A percentile compares a stretch with the other conserved stretches of the same genome.
Conservation (phyloP, 2,113 vertebrate species). For the Cardinalis cardinalis region DNA sequence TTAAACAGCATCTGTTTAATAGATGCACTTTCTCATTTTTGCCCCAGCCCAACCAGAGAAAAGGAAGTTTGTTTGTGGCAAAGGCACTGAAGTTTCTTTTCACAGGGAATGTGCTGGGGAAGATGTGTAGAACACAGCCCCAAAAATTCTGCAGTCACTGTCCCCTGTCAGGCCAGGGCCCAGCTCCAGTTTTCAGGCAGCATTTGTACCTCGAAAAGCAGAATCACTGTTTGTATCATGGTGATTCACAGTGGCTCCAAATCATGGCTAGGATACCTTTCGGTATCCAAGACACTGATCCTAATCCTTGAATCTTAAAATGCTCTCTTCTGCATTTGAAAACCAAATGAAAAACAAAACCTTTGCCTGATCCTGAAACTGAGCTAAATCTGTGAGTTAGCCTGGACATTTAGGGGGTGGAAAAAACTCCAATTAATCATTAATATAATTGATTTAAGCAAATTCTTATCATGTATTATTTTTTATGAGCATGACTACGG, state of each 20-base stretch:
- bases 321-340: too few species aligned
- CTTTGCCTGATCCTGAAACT: neutral
- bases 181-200: neutral
- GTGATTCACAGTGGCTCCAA: neutral
- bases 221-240: neutral
- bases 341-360: too few species aligned
- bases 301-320: neutral
- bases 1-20: neutral
- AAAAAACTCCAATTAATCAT: rapidly evolving
- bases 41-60: neutral
- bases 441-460: neutral
- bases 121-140: rapidly evolving
- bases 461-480: neutral
- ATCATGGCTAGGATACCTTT: neutral
- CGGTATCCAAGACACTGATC: neutral
- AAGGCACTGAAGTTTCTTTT: neutral
- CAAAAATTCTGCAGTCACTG: neutral
- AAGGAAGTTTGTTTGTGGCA: neutral
- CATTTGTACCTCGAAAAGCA: neutral
- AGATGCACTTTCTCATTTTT: neutral
- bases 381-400: neutral
- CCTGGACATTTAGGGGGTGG: rapidly evolving
- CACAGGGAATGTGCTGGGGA: neutral
- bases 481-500: neutral
- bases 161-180: neutral